Conservation (phyloP, 1,140 invertebrate genomes). For the Acromyrmex charruanus region DNA sequence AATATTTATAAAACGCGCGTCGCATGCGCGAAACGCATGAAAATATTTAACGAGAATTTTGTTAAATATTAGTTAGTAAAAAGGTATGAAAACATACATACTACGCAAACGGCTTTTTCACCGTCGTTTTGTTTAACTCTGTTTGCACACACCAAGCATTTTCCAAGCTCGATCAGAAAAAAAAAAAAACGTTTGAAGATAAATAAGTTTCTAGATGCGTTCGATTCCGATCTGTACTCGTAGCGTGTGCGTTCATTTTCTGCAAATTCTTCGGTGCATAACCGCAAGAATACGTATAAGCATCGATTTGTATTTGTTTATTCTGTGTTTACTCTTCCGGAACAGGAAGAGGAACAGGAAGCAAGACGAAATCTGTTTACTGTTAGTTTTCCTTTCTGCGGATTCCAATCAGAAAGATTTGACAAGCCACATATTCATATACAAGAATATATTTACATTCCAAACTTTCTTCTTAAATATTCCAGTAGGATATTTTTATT, state of each 20-base stretch:
- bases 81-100: slow-evolving; percentile 49
- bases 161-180: not conserved
- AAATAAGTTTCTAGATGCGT: slow-evolving; percentile 27
- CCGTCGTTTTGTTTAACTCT: slow-evolving; percentile 36
- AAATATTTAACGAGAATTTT: slow-evolving; percentile 64
- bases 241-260: not conserved
- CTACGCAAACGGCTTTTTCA: slow-evolving; percentile 9
- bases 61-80: slow-evolving; percentile 57
- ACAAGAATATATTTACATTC: not conserved
- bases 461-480: slow-evolving; percentile 7
- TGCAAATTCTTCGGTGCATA: not conserved
- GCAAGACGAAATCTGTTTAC: not conserved
- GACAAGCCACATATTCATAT: not conserved
- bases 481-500: not conserved
- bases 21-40: slow-evolving; percentile 24
- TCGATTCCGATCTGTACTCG: not conserved
- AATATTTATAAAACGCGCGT: slow-evolving; percentile 53
- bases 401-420: slow-evolving; percentile 3
- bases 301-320: slow-evolving; percentile 2
- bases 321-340: slow-evolving; percentile 6
- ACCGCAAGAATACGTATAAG: not conserved
- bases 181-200: not conserved
- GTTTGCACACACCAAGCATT: not conserved
- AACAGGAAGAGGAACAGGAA: slow-evolving; percentile 14
- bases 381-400: not conserved